Conservation (phyloP, 1,140 invertebrate species). For the Drosophila yakuba region DNA sequence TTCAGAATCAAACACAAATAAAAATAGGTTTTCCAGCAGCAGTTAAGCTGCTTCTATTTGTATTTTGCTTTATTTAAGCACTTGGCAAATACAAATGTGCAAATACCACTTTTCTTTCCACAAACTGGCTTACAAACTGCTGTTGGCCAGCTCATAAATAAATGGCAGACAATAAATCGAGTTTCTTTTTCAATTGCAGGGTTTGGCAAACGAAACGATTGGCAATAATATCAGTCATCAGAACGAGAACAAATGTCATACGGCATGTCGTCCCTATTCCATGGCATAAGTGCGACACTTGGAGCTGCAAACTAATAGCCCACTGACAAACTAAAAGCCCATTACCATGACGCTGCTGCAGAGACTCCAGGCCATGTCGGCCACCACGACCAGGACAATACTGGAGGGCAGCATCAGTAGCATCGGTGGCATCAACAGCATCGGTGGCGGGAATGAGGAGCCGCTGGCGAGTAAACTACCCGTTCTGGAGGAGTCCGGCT, state of each 20-base stretch:
- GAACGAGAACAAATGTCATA: constrained; percentile 38
- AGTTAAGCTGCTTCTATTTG: background rate
- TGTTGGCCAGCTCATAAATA: constrained; percentile 26
- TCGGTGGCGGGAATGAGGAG: constrained; percentile 20
- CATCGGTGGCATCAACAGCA: constrained; percentile 5
- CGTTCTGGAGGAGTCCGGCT: constrained; percentile 57
- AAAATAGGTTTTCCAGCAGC: no score
- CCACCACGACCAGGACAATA: constrained; percentile 40
- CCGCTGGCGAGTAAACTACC: constrained; percentile 53
- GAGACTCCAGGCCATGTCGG: constrained; percentile 52
- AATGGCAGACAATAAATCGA: constrained; percentile 54
- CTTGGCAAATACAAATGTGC: background rate
- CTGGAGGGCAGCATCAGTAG: constrained; percentile 24
- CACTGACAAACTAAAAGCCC: constrained; percentile 7
- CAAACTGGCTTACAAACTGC: background rate
- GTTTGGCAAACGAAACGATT: constrained; percentile 56
- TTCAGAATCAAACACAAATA: background rate
- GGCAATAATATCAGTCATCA: constrained; percentile 41
- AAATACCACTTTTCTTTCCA: background rate
- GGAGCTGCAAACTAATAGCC: constrained; percentile 18
- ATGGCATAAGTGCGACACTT: constrained; percentile 35
- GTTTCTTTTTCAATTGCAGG: constrained; percentile 74
- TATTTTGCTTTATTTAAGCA: background rate
- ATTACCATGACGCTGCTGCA: constrained; percentile 58
- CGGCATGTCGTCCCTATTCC: constrained; percentile 41